A percentile compares a stretch with the other conserved stretches of the same genome.
Conservation (phyloP, 2,888 invertebrate genomes). For the Cheilosia scutellata region DNA sequence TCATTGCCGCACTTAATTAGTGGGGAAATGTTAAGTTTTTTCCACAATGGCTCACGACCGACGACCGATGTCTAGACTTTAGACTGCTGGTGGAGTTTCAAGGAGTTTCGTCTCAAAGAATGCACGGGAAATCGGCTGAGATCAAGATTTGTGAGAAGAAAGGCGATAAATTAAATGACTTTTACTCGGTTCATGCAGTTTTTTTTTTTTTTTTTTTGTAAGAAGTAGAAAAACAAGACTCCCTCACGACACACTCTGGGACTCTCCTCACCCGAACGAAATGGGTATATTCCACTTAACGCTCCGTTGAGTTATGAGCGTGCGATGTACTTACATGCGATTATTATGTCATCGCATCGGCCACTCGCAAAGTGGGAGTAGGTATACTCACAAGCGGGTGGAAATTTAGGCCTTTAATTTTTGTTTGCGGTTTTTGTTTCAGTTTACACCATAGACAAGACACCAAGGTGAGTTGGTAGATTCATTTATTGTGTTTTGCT, state of each 20-base stretch:
- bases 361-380: conserved; percentile 38
- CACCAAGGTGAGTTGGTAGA: no score
- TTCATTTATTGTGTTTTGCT: no score
- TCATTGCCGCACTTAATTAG: conserved; percentile 58
- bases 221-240: conserved; percentile 3
- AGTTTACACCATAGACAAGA: background rate
- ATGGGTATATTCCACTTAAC: conserved; percentile 67
- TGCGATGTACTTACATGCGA: conserved; percentile 71
- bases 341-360: conserved; percentile 72
- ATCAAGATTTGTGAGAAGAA: conserved; percentile 18
- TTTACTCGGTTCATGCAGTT: conserved; percentile 38
- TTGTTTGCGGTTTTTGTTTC: background rate
- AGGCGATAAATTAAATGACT: conserved; percentile 49
- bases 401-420: conserved; percentile 17
- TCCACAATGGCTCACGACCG: background rate
- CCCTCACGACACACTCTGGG: conserved; percentile 12
- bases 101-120: conserved; percentile 8
- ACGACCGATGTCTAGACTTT: conserved; percentile 16
- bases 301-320: conserved; percentile 61
- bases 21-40: conserved; percentile 46
- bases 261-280: conserved; percentile 7
- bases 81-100: background rate
- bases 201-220: conserved; percentile 24
- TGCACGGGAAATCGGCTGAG: conserved; percentile 1
- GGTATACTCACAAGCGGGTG: conserved; percentile 9